Evolutionary conservation across 2,113 vertebrate species (phyloP).

Genomic region (Chloroceryle aenea): DNA sequence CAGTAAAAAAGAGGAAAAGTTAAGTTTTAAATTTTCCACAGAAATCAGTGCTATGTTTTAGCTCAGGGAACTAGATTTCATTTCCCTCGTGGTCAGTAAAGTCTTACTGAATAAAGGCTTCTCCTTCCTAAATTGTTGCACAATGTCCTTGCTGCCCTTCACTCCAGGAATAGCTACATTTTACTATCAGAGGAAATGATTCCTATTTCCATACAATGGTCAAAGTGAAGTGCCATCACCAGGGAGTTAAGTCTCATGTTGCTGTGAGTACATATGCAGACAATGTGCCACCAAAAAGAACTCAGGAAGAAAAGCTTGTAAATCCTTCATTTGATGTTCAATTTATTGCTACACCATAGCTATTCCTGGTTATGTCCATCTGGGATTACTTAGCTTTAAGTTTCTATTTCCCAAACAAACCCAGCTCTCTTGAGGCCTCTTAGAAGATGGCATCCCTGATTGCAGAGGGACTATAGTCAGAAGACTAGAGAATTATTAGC

Average conservation of each 20-base stretch:
- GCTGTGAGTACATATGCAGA: background rate
- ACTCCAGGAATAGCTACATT: background rate
- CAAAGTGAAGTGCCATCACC: background rate
- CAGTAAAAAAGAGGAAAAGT: background rate
- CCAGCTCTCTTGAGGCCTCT: background rate
- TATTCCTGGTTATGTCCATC: background rate
- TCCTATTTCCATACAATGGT: background rate
- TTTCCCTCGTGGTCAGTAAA: background rate
- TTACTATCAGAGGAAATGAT: background rate
- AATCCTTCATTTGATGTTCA: background rate
- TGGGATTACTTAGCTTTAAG: background rate
- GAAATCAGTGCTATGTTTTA: background rate
- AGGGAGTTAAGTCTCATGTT: background rate
- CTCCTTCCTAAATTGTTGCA: background rate
- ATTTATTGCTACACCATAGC: background rate
- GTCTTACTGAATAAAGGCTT: background rate
- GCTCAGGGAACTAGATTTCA: background rate
- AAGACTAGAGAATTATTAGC: background rate
- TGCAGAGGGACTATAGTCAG: background rate
- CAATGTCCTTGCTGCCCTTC: background rate
- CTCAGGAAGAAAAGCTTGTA: background rate
- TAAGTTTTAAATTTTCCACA: background rate
- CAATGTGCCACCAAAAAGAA: background rate
- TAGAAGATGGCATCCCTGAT: background rate
- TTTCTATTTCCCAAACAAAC: background rate